phyloP scores from a whole-genome alignment of 2,797 vertebrate genomes.

The Huso huso region DNA sequence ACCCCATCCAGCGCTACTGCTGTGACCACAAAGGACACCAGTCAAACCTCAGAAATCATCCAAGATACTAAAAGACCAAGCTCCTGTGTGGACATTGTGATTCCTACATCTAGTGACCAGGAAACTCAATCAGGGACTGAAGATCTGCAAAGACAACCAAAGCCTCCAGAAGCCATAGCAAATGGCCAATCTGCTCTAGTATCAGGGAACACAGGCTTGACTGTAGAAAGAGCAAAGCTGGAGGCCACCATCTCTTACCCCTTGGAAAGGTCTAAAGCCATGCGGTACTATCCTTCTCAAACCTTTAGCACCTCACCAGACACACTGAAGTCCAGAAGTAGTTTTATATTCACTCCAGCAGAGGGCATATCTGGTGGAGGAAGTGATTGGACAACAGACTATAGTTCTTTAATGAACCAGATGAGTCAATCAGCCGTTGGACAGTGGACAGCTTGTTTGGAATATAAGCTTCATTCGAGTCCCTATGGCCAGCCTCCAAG shows the following conservation, averaged over 20 bases:
- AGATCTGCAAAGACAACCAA: slow-evolving; percentile 31
- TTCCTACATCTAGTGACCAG: slow-evolving; percentile 54
- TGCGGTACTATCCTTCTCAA: slow-evolving; percentile 55
- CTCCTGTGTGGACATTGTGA: slow-evolving; percentile 57
- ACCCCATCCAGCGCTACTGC: slow-evolving; percentile 34
- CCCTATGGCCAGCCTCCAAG: slow-evolving; percentile 59
- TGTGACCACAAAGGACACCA: slow-evolving; percentile 46
- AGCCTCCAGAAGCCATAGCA: slow-evolving; percentile 18
- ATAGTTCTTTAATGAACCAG: slow-evolving; percentile 54
- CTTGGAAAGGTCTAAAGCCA: slow-evolving; percentile 65
- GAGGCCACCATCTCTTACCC: slow-evolving; percentile 62
- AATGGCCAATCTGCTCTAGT: slow-evolving; percentile 33
- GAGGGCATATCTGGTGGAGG: slow-evolving; percentile 45
- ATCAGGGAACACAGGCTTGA: slow-evolving; percentile 49
- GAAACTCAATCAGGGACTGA: slow-evolving; percentile 35
- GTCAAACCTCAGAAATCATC: slow-evolving; percentile 49
- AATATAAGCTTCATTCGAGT: slow-evolving; percentile 59
- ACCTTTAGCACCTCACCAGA: slow-evolving; percentile 40
- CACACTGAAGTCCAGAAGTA: slow-evolving; percentile 69
- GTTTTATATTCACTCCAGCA: slow-evolving; percentile 66
- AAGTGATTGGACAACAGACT: slow-evolving; percentile 49
- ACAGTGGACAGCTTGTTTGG: slow-evolving; percentile 64
- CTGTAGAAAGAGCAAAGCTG: slow-evolving; percentile 57
- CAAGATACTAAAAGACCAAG: slow-evolving; percentile 38
- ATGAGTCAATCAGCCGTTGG: slow-evolving; percentile 42